phyloP scores from a whole-genome alignment of 2,113 vertebrate genomes.

The Apodemus sylvaticus region DNA sequence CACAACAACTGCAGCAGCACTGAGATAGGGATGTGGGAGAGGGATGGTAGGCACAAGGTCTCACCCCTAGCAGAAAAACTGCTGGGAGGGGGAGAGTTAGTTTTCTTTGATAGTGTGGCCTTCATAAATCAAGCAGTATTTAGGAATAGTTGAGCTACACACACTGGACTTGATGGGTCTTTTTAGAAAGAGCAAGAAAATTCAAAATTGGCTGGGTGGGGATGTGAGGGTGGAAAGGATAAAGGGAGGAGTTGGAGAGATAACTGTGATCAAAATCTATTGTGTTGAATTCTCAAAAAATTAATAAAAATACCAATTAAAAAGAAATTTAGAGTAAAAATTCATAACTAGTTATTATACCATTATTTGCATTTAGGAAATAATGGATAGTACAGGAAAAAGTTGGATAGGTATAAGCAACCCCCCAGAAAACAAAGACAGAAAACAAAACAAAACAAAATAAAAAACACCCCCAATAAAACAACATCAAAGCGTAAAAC shows the following conservation, averaged over 20 bases:
- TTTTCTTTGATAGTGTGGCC: neutral
- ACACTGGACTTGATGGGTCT: neutral
- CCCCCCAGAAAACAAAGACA: too few species aligned
- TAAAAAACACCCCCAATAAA: too few species aligned
- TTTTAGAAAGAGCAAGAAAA: neutral
- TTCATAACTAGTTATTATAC: neutral
- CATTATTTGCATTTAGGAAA: neutral
- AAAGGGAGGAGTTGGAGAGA: neutral
- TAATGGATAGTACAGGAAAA: neutral
- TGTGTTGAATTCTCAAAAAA: neutral
- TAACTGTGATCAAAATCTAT: neutral
- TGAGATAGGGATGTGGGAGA: neutral
- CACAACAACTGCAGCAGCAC: neutral
- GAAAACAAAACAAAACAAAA: too few species aligned
- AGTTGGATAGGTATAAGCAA: neutral
- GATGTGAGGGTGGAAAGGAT: neutral
- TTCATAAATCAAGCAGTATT: neutral
- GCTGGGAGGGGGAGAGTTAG: neutral
- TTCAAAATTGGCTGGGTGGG: neutral
- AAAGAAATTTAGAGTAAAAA: constrained; percentile 1
- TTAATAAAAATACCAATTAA: neutral
- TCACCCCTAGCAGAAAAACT: neutral
- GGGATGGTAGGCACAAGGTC: neutral
- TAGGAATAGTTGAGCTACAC: neutral
- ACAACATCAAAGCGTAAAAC: neutral